Evolutionary conservation across 2,797 vertebrate species (phyloP).

Genomic region (Zalophus californianus): DNA sequence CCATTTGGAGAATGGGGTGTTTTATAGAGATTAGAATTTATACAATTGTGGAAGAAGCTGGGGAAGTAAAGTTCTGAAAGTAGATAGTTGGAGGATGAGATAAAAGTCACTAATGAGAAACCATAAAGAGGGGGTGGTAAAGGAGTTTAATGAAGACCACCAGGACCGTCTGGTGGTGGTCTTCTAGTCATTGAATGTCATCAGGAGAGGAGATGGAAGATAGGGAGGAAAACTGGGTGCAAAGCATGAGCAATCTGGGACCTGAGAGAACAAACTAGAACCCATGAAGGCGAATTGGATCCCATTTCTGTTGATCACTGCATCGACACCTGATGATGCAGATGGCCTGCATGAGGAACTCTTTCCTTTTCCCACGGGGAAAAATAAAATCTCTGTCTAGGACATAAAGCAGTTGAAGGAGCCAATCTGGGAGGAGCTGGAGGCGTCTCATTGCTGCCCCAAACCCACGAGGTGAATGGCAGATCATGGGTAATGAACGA

Average conservation of each 20-base stretch:
- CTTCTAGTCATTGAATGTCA: neutral
- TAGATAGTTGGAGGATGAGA: neutral
- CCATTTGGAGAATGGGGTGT: neutral
- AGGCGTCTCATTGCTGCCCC: too few relatives aligned
- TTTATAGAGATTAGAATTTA: neutral
- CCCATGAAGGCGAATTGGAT: neutral
- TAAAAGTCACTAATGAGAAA: neutral
- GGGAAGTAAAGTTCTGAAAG: neutral
- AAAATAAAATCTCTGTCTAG: neutral
- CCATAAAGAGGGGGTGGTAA: neutral
- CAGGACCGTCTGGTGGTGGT: neutral
- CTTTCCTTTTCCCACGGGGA: neutral
- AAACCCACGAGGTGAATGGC: neutral
- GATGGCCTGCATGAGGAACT: neutral
- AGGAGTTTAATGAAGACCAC: neutral
- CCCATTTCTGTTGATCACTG: too few relatives aligned
- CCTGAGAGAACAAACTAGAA: neutral
- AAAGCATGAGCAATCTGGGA: neutral
- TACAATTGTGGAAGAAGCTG: neutral
- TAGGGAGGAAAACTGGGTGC: rapidly evolving
- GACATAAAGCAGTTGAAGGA: neutral
- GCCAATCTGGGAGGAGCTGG: too few relatives aligned
- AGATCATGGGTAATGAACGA: neutral
- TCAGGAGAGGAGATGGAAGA: neutral
- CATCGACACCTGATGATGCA: neutral